phyloP scores from a whole-genome alignment of 2,113 vertebrate species.

The Lathamus discolor region DNA sequence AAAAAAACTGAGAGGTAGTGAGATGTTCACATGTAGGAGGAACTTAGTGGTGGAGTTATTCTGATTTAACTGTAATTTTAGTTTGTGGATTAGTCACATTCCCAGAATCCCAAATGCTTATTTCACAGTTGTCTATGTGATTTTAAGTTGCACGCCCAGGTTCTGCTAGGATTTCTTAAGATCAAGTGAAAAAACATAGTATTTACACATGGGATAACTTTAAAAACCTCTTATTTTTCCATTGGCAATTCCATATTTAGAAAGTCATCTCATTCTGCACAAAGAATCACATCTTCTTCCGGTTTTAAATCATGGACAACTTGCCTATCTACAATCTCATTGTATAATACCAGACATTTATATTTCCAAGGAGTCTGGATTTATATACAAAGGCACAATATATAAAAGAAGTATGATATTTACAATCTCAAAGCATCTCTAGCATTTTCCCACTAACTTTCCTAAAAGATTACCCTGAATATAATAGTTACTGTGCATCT shows the following conservation, averaged over 20 bases:
- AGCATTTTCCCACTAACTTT: not conserved
- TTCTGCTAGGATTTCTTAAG: not conserved
- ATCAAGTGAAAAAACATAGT: not conserved
- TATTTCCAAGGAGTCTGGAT: not conserved
- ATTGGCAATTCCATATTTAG: not conserved
- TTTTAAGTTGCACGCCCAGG: not conserved
- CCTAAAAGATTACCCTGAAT: not conserved
- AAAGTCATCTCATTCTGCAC: not conserved
- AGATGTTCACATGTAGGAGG: not conserved
- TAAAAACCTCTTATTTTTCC: not conserved
- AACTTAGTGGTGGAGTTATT: not conserved
- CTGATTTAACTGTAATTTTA: not conserved
- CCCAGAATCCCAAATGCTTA: not conserved
- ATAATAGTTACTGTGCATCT: not conserved
- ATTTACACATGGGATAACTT: not conserved
- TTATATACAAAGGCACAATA: not conserved
- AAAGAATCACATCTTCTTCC: not conserved
- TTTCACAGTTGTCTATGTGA: not conserved
- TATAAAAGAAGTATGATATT: not conserved
- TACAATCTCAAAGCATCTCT: not conserved
- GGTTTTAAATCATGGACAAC: not conserved
- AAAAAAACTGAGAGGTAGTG: not conserved
- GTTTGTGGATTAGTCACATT: not conserved
- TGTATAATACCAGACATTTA: not conserved
- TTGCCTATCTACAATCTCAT: not conserved